A percentile compares a stretch with the other conserved stretches of the same genome.
Evolutionary conservation across 2,113 vertebrate genomes (phyloP).

Genomic region (Brachypodius melanocephalos): DNA sequence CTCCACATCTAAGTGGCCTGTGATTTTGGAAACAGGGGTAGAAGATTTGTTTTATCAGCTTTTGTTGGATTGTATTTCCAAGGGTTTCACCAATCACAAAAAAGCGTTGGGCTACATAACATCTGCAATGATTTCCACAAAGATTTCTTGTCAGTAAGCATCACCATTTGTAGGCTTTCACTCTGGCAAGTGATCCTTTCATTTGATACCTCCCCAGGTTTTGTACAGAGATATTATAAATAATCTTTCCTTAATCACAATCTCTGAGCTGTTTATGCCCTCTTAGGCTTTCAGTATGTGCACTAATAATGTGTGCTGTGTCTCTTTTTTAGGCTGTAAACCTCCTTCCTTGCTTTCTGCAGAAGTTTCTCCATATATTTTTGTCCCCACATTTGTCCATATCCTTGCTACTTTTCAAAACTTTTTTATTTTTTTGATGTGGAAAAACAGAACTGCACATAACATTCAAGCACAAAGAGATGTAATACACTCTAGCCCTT

Average conservation of each 20-base stretch:
- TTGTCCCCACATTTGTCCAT: neutral
- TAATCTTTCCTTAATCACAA: neutral
- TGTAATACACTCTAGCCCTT: neutral
- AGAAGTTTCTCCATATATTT: neutral
- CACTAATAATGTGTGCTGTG: neutral
- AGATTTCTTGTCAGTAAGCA: neutral
- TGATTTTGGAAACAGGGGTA: neutral
- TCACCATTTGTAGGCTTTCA: fast-evolving
- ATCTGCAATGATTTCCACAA: neutral
- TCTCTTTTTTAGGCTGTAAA: neutral
- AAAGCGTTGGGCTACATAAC: neutral
- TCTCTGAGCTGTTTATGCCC: neutral
- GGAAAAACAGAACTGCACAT: neutral
- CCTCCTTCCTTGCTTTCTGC: neutral
- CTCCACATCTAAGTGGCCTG: neutral
- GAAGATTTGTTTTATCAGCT: neutral
- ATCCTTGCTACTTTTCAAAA: neutral
- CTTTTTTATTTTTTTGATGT: neutral
- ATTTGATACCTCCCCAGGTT: neutral
- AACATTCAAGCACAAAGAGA: neutral
- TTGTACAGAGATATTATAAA: neutral
- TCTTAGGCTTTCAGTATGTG: neutral
- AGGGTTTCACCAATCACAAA: neutral
- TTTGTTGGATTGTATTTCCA: neutral
- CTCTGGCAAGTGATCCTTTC: neutral